phyloP scores from a whole-genome alignment of 2,888 invertebrate species.

The Adela reaumurella region DNA sequence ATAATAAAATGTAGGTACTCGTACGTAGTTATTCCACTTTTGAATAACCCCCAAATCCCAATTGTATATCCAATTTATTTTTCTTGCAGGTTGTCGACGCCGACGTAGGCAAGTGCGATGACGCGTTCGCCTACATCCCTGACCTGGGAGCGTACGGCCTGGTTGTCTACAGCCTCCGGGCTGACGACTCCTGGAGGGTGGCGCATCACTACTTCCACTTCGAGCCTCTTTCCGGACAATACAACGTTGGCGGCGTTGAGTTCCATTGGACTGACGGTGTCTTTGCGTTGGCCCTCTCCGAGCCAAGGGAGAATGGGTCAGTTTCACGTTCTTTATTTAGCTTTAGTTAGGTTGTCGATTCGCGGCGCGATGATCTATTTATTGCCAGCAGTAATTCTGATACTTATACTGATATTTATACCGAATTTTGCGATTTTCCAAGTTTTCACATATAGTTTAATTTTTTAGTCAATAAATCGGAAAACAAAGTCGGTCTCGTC shows the following conservation, averaged over 20 bases:
- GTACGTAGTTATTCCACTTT: too few relatives aligned
- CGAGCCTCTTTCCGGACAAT: constrained; percentile 73
- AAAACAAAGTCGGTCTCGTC: too few relatives aligned
- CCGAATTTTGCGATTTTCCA: too few relatives aligned
- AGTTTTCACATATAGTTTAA: too few relatives aligned
- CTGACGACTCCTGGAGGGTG: constrained; percentile 75
- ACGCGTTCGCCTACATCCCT: constrained; percentile 74
- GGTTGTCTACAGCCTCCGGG: constrained; percentile 71
- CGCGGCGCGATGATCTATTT: too few relatives aligned
- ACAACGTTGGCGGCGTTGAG: constrained; percentile 71
- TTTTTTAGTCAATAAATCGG: too few relatives aligned
- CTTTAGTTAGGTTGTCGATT: too few relatives aligned
- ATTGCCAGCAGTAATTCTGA: too few relatives aligned
- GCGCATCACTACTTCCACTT: constrained; percentile 82
- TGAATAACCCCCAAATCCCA: too few relatives aligned
- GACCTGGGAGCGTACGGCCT: constrained; percentile 74
- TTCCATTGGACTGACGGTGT: constrained; percentile 88
- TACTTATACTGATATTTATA: too few relatives aligned
- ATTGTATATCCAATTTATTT: too few relatives aligned
- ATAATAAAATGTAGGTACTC: too few relatives aligned
- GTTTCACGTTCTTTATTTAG: constrained; percentile 8
- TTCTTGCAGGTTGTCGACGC: constrained; percentile 70
- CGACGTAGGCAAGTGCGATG: constrained; percentile 64
- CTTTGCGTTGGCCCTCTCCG: constrained; percentile 69
- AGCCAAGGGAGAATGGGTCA: constrained; percentile 54